Evolutionary conservation across 2,113 vertebrate genomes (phyloP).

Genomic region (Cyprinodon brontotheroides): DNA sequence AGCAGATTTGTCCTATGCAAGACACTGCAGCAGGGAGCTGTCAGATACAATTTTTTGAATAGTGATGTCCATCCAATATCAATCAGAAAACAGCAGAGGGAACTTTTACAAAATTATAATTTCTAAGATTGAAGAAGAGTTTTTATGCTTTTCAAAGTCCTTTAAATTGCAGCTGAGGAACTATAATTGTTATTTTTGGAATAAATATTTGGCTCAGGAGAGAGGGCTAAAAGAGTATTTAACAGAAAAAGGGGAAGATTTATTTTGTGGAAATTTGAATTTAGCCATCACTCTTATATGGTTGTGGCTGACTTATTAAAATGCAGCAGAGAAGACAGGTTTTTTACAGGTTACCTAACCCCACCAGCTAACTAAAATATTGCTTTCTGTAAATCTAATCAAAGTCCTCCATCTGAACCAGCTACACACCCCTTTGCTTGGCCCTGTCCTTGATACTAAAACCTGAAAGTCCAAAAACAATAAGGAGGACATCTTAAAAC

Average conservation of each 20-base stretch:
- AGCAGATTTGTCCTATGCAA: background rate
- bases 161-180: background rate
- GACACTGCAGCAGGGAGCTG: background rate
- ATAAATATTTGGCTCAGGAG: conserved; percentile 27
- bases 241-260: conserved; percentile 22
- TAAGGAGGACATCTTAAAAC: conserved; percentile 47
- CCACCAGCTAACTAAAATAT: conserved; percentile 77
- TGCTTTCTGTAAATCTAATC: conserved; percentile 78
- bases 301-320: conserved; percentile 11
- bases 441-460: conserved; percentile 45
- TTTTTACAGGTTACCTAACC: conserved; percentile 31
- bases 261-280: conserved; percentile 22
- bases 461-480: conserved; percentile 48
- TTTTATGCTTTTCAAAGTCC: background rate
- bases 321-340: background rate
- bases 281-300: conserved; percentile 25
- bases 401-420: conserved; percentile 63
- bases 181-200: background rate
- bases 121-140: background rate
- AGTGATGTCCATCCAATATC: no score
- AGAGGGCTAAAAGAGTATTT: conserved; percentile 4
- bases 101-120: conserved; percentile 8
- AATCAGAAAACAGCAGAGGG: no score
- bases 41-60: background rate
- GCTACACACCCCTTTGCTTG: conserved; percentile 59